Base-by-base conservation (phyloP, 2,113 vertebrate species). In the Engraulis encrasicolus region DNA sequence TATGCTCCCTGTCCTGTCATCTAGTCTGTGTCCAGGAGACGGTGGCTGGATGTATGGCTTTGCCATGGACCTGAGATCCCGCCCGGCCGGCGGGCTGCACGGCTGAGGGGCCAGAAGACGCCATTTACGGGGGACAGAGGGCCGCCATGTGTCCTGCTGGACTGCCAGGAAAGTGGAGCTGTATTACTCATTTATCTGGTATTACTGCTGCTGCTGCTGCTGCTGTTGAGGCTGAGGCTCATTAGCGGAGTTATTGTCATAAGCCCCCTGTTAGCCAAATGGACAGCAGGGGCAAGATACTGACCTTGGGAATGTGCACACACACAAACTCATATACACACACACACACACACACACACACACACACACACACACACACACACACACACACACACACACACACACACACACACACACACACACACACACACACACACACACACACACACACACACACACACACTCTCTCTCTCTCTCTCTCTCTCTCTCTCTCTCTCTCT, bases 191-290 rank as follows among this genome's bases (percentile, higher is more conserved):
- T n/a, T n/a, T n/a, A n/a, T n/a, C n/a, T n/a, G n/a, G n/a, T n/a
- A n/a, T n/a, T n/a, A n/a, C n/a, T n/a, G n/a, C n/a, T n/a, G n/a
- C n/a, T n/a, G n/a, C n/a, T n/a, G n/a, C n/a, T n/a, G n/a, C n/a
- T n/a, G n/a, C n/a, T n/a, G n/a, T n/a, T n/a, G n/a, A 31, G 87
- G 89, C 91, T 88, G 88, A 92, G 90, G 87, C 90, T 95, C 92
- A 94, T 94, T 95, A 94, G 82, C 86, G 80, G 86, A 83, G 84
- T 89, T 85, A 38, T 78, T 89, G 88, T 88, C 92, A 88, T 78
- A 84, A 52, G 85, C 80, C 78, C 87, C 85, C 58, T 78, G 84
- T 88, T 89, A 88, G 86, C 83, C 80, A 83, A 80, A 82, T 85
- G 86, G 84, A 86, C 83, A 84, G 78, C 31, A 40, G 84, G 80